A percentile compares a stretch with the other conserved stretches of the same genome.
These are phyloP conservation scores for Trachelus troglodyta DNA, from an alignment of 2,888 invertebrate genomes.

Conservation along the genomic window DNA sequence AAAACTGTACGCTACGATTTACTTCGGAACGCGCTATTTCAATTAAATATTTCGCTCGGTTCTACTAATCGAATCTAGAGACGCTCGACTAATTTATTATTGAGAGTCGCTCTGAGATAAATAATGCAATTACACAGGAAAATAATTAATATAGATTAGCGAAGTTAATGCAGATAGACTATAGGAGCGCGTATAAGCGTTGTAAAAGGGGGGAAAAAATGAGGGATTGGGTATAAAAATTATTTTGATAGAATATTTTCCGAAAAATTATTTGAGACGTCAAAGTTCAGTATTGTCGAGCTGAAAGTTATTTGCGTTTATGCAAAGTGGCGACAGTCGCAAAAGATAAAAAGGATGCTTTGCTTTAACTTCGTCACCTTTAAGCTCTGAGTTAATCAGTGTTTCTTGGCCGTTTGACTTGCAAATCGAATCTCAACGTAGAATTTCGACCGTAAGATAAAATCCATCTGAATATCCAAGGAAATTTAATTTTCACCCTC, in stretches of 20 bases:
- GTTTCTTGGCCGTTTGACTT: neutral
- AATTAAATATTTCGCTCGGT: neutral
- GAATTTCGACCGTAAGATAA: neutral
- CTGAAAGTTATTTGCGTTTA: neutral
- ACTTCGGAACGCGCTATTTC: neutral
- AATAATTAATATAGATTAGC: constrained; percentile 10
- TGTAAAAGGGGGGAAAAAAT: neutral
- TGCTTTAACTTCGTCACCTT: neutral
- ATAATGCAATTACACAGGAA: constrained; percentile 13
- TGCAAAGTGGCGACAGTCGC: neutral
- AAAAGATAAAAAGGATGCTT: neutral
- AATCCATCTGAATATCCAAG: neutral
- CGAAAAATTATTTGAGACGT: neutral
- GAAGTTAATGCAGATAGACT: neutral
- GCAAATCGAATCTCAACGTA: neutral
- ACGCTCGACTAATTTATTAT: constrained; percentile 7
- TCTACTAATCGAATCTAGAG: neutral
- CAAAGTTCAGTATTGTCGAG: neutral
- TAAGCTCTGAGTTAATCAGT: neutral
- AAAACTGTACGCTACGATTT: neutral
- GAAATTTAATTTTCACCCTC: neutral
- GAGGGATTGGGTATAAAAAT: neutral
- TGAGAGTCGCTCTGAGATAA: constrained; percentile 1
- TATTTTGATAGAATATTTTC: neutral
- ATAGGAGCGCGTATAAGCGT: neutral